Conservation (phyloP, 2,797 vertebrate genomes). For the Neopelma chrysocephalum region DNA sequence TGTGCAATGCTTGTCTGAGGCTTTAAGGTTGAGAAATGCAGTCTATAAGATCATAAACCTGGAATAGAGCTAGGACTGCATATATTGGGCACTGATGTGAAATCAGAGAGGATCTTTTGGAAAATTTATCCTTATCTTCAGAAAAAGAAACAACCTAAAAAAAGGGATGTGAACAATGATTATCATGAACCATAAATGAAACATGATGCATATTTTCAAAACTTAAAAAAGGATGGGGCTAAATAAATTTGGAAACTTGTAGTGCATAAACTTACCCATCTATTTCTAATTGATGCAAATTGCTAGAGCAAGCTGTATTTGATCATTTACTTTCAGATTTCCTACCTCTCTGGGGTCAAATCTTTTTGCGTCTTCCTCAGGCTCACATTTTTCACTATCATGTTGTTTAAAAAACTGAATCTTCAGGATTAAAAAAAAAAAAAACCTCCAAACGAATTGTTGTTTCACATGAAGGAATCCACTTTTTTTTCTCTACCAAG, state of each 20-base stretch:
- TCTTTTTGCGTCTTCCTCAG: neutral
- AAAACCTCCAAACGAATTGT: neutral
- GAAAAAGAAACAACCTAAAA: neutral
- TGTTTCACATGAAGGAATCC: neutral
- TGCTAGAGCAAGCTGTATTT: neutral
- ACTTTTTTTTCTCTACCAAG: neutral
- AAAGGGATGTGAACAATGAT: neutral
- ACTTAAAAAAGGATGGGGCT: neutral
- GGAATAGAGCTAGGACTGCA: rapidly evolving
- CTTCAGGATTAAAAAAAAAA: neutral
- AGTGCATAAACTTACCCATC: neutral
- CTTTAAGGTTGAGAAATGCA: neutral
- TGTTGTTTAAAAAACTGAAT: neutral
- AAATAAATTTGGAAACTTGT: neutral
- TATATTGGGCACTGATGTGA: neutral
- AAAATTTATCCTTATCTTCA: neutral
- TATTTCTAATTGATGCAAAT: neutral
- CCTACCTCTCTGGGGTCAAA: neutral
- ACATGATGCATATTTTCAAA: neutral
- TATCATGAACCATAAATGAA: neutral
- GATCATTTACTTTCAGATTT: neutral
- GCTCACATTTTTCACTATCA: neutral
- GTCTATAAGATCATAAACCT: neutral
- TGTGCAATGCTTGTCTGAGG: neutral
- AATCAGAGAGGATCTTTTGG: neutral